These are phyloP conservation scores for Brenthis daphne DNA, from an alignment of 2,888 invertebrate species.

Conservation along the genomic window DNA sequence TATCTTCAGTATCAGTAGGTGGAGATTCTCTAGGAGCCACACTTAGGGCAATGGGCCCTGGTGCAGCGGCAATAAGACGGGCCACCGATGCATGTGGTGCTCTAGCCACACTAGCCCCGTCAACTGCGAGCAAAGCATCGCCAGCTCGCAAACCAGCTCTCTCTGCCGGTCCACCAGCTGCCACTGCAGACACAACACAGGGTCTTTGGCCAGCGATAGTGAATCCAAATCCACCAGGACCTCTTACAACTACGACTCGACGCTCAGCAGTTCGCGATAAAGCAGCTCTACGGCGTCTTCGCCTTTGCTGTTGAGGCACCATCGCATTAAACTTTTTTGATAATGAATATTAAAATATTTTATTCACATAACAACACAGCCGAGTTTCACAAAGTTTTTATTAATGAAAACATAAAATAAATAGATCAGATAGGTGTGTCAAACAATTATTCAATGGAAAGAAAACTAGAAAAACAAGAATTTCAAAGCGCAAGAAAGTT, in stretches of 20 bases:
- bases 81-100: conserved; percentile 97
- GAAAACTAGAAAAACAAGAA: conserved; percentile 75
- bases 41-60: conserved; percentile 91
- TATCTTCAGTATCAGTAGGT: conserved; percentile 75
- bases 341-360: conserved; percentile 5
- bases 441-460: conserved; percentile 36
- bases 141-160: conserved; percentile 94
- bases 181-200: conserved; percentile 96
- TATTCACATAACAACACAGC: conserved; percentile 14
- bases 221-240: conserved; percentile 97
- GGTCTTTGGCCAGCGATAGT: conserved; percentile 98
- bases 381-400: conserved; percentile 5
- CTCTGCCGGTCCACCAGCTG: conserved; percentile 92
- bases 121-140: conserved; percentile 95
- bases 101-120: conserved; percentile 95
- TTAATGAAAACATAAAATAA: conserved; percentile 17
- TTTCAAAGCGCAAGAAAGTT: conserved; percentile 62
- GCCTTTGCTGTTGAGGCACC: conserved; percentile 76
- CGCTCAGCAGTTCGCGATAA: conserved; percentile 84
- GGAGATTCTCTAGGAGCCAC: conserved; percentile 85
- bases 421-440: conserved; percentile 21
- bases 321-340: conserved; percentile 52
- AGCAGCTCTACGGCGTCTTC: conserved; percentile 70
- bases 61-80: conserved; percentile 92
- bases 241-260: conserved; percentile 92